Conservation (phyloP, 2,797 vertebrate species). For the Tadarida brasiliensis region DNA sequence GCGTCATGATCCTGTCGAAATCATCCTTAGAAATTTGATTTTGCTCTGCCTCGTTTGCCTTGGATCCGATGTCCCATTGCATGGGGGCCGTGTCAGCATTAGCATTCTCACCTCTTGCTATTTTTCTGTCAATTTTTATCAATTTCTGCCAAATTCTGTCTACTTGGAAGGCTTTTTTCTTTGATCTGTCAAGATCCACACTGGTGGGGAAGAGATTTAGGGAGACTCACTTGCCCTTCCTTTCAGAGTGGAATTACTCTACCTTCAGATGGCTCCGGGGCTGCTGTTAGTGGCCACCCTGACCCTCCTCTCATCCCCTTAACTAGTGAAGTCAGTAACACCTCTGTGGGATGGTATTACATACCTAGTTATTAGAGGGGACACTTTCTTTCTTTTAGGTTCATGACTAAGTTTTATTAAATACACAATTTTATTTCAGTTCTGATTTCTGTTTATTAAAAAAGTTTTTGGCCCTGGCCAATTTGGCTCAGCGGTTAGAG, state of each 20-base stretch:
- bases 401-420: not conserved
- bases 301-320: not conserved
- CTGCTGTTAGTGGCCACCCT: not conserved
- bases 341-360: not conserved
- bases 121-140: constrained; percentile 34
- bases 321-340: too few species aligned
- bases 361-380: not conserved
- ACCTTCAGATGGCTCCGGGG: not conserved
- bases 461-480: too few species aligned
- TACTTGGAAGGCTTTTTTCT: not conserved
- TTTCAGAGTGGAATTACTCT: not conserved
- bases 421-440: not conserved
- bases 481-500: too few species aligned
- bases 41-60: not conserved
- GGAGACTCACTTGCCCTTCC: not conserved
- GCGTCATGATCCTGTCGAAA: not conserved
- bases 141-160: not conserved
- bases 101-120: not conserved
- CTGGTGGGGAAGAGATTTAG: not conserved
- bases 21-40: not conserved
- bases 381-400: not conserved
- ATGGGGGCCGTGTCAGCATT: not conserved
- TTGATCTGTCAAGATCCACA: not conserved
- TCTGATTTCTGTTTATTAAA: not conserved
- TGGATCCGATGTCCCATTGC: not conserved